phyloP scores from a whole-genome alignment of 2,113 vertebrate species.

The Phaetusa simplex region DNA sequence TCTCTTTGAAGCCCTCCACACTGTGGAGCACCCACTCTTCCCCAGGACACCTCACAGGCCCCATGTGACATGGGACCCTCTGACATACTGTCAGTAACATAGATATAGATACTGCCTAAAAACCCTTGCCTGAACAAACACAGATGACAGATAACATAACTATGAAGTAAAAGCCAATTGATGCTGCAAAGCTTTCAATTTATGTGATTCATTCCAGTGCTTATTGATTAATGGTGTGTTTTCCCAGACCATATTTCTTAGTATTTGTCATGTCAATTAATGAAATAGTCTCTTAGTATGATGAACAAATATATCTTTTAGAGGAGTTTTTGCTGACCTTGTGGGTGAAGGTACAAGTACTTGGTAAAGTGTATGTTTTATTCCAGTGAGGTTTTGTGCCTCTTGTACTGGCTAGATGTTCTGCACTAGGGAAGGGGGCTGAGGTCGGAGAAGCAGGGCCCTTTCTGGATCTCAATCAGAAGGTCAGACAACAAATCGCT shows the following conservation, averaged over 20 bases:
- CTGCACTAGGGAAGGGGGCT: neutral
- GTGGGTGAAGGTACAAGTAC: neutral
- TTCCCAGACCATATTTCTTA: neutral
- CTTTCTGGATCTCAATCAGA: neutral
- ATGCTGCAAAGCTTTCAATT: neutral
- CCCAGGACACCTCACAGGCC: neutral
- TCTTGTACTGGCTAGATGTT: neutral
- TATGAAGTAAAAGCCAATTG: neutral
- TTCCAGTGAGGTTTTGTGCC: neutral
- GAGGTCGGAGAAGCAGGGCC: neutral
- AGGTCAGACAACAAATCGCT: neutral
- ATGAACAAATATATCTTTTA: neutral
- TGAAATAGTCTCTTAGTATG: neutral
- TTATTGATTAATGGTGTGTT: conserved; percentile 1
- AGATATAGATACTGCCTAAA: neutral
- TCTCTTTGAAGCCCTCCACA: neutral
- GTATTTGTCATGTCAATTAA: neutral
- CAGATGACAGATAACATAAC: neutral
- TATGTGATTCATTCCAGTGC: neutral
- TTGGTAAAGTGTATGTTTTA: neutral
- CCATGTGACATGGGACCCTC: neutral
- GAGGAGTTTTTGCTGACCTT: neutral
- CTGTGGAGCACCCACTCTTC: neutral
- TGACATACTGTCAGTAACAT: neutral
- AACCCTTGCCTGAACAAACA: neutral